These are phyloP conservation scores for Andricus curvator DNA, from an alignment of 2,888 invertebrate genomes.

Conservation along the genomic window DNA sequence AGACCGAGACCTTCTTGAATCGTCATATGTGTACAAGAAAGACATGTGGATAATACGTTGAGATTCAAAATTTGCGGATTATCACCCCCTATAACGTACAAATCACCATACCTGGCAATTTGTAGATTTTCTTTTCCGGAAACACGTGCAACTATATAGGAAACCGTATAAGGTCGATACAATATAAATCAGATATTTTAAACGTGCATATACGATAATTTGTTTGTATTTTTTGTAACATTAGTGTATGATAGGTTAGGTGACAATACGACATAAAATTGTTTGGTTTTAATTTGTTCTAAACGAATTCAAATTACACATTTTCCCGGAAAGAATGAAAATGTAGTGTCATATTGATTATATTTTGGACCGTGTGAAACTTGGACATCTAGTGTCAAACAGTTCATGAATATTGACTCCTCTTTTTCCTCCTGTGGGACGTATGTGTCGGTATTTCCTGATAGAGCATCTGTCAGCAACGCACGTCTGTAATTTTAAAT, in stretches of 20 bases:
- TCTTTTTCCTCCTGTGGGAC: slow-evolving; percentile 6
- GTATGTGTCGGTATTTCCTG: slow-evolving; percentile 21
- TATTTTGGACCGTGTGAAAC: slow-evolving; percentile 28
- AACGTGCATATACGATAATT: not conserved
- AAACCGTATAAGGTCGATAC: not conserved
- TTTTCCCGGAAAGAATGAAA: not conserved
- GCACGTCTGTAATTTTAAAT: slow-evolving; percentile 36
- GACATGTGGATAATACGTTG: slow-evolving; percentile 72
- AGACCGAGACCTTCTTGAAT: slow-evolving; percentile 67
- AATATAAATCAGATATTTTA: not conserved
- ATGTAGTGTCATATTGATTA: not conserved
- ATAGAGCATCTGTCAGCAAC: slow-evolving; percentile 35
- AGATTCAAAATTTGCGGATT: slow-evolving; percentile 64
- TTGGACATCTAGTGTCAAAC: slow-evolving; percentile 13
- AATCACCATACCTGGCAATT: slow-evolving; percentile 1
- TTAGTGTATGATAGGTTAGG: no score
- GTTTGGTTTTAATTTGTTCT: not conserved
- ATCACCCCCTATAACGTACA: slow-evolving; percentile 20
- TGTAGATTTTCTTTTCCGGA: slow-evolving; percentile 5
- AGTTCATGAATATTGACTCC: slow-evolving; percentile 39
- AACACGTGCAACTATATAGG: slow-evolving; percentile 5
- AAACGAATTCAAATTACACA: not conserved
- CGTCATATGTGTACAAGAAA: slow-evolving; percentile 54
- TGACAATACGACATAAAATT: not conserved
- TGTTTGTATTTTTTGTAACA: no score